phyloP scores from a whole-genome alignment of 1,140 invertebrate genomes.

The Atta colombica region DNA sequence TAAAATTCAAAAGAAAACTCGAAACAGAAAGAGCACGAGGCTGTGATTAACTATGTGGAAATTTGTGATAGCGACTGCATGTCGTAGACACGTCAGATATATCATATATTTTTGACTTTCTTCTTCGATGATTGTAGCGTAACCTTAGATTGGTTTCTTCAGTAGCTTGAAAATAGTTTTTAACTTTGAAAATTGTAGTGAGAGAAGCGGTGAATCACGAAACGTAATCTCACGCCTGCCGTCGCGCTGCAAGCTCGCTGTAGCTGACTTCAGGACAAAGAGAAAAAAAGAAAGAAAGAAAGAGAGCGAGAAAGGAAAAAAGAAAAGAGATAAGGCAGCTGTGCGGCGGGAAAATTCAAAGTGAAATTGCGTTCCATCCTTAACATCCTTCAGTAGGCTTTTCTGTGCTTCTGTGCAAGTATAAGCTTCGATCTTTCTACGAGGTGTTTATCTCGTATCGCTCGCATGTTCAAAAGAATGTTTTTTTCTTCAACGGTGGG shows the following conservation, averaged over 20 bases:
- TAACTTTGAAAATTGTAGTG: conserved; percentile 9
- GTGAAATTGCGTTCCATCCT: conserved; percentile 71
- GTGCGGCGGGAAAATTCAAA: conserved; percentile 33
- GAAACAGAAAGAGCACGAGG: background rate
- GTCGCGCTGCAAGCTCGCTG: background rate
- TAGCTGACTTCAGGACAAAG: conserved; percentile 10
- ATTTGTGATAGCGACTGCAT: conserved; percentile 31
- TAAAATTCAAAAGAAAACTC: background rate
- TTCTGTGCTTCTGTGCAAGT: conserved; percentile 69
- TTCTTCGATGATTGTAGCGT: conserved; percentile 6
- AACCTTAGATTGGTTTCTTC: conserved; percentile 28
- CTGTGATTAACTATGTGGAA: background rate
- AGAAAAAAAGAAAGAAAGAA: background rate
- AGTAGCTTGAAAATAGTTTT: conserved; percentile 38
- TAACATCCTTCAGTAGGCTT: conserved; percentile 60
- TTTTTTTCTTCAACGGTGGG: conserved; percentile 24
- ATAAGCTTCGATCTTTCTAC: conserved; percentile 71
- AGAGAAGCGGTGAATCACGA: conserved; percentile 14
- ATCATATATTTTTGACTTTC: conserved; percentile 31
- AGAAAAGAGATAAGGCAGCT: background rate
- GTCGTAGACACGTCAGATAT: conserved; percentile 47
- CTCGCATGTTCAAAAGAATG: conserved; percentile 74
- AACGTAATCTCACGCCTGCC: conserved; percentile 59
- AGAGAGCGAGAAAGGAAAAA: background rate
- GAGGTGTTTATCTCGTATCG: conserved; percentile 65